Base-by-base conservation (phyloP, 2,113 vertebrate species). In the Carassius auratus region DNA sequence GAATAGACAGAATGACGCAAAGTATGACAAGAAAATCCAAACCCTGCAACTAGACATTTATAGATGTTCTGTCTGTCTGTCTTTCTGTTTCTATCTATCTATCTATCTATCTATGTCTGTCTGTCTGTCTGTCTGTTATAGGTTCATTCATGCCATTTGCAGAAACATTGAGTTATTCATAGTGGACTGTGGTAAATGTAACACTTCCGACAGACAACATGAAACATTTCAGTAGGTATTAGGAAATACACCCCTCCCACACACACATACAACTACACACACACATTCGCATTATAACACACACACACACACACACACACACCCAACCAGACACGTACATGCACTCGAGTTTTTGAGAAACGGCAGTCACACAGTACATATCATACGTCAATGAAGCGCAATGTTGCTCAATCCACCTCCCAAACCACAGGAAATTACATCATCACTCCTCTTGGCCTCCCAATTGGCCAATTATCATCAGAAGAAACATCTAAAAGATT, bases 1-100 rank as follows among this genome's bases (percentile, higher is more conserved):
- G 93, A 95, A 95, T 93, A 94, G 92, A 82, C 86, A 45, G 92
- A 92, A 90, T 94, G 94, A 95, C 93, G 94, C 93, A 94, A 89
- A 3, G 88, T 90, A 92, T 93, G 92, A 94, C 93, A 94, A 92
- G 88, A 89, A 84, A 87, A 90, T 91, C 92, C 90, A 91, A 91
- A 91, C 91, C 91, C 92, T 94, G 91, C 93, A 94, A 90, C 91
- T 68, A 89, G 26, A 84, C 85, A 50, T 75, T 84, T 36, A 57
- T 38, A 82, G 6, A 74, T 30, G 2, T 30, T 30, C 30, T 30
- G 30, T 30, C 30, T 1, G 30, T 71, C 57, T 86, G 36, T 64
- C 59, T 45, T 0, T 45, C 42, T 1, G 1, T 45, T 8, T 71
- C 68, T n/a, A 0, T 48, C 2, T 48, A 0, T 48, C 45, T 48